These are phyloP conservation scores for Drosophila athabasca DNA, from an alignment of 1,140 invertebrate genomes.

Conservation along the genomic window DNA sequence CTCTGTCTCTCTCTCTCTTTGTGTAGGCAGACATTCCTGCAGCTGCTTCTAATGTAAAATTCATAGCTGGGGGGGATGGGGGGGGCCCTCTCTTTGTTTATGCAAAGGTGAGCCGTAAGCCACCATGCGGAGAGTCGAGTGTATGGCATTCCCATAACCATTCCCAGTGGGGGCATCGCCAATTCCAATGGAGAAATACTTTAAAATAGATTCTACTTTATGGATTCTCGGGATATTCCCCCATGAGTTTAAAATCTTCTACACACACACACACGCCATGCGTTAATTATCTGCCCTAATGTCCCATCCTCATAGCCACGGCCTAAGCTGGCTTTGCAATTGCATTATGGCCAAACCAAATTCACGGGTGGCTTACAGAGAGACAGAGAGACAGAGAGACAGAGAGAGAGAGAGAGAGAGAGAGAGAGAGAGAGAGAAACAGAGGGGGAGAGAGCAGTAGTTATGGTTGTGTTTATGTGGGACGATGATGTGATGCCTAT, in stretches of 20 bases:
- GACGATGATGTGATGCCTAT: constrained; percentile 44
- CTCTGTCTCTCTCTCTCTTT: background rate
- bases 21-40: background rate
- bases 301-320: constrained; percentile 39
- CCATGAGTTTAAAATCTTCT: no score
- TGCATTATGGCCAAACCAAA: constrained; percentile 63
- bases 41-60: constrained; percentile 45
- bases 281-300: constrained; percentile 49
- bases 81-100: constrained; percentile 36
- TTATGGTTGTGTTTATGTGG: constrained; percentile 14
- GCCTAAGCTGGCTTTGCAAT: constrained; percentile 35
- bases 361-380: constrained; percentile 26
- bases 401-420: background rate
- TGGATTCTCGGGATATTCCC: no score
- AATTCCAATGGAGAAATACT: background rate
- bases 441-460: constrained; percentile 9
- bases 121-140: background rate
- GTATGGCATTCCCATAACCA: constrained; percentile 22
- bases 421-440: background rate
- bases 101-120: constrained; percentile 21
- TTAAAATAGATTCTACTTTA: no score
- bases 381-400: no score
- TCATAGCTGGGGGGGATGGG: constrained; percentile 34
- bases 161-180: background rate
- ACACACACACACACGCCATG: no score